Conservation (phyloP, 2,797 vertebrate genomes). For the Pseudotriccus pelzelni region DNA sequence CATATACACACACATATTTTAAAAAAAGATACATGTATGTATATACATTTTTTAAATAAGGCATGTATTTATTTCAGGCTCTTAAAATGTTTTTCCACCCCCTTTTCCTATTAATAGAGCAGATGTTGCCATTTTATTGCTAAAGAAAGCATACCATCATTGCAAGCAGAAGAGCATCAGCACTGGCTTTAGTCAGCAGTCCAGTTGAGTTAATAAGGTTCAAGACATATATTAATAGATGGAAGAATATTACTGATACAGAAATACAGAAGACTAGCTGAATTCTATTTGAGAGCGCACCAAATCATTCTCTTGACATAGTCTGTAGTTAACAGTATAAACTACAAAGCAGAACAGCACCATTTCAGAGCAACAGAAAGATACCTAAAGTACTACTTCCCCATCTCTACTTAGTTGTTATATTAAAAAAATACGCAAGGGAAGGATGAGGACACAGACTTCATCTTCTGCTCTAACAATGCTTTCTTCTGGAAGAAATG, state of each 20-base stretch:
- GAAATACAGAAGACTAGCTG: not conserved
- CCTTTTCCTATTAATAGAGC: not conserved
- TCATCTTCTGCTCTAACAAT: conserved; percentile 6
- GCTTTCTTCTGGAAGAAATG: conserved; percentile 6
- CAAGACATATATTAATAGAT: not conserved
- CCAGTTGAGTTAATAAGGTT: not conserved
- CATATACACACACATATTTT: not conserved
- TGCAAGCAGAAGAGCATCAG: conserved; percentile 24
- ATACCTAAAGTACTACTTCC: conserved; percentile 1
- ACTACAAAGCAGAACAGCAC: conserved; percentile 8
- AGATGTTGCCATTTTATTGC: conserved; percentile 38
- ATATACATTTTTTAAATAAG: conserved; percentile 22
- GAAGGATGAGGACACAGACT: not conserved
- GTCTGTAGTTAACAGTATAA: not conserved
- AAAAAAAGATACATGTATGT: not conserved
- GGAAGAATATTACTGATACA: not conserved
- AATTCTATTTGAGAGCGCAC: not conserved
- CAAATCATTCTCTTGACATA: not conserved
- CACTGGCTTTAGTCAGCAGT: not conserved
- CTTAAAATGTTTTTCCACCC: not conserved
- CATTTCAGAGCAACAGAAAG: conserved; percentile 15
- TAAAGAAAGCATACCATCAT: conserved; percentile 8
- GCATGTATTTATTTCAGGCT: conserved; percentile 34
- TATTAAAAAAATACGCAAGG: not conserved
- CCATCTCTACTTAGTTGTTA: not conserved